phyloP scores from a whole-genome alignment of 2,888 invertebrate species.

The Hyposoter dolosus region DNA sequence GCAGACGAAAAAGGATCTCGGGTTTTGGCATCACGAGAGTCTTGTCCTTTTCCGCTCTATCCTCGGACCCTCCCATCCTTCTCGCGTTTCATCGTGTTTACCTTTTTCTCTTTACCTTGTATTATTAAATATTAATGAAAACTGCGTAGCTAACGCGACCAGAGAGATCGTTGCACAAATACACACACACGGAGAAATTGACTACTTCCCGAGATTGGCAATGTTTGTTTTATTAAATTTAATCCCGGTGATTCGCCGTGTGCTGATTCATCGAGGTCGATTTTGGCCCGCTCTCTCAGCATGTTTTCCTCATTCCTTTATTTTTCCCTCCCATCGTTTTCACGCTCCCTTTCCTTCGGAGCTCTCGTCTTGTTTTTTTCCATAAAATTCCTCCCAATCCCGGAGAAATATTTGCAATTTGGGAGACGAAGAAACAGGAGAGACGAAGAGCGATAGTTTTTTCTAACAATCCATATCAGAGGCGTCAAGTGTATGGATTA shows the following conservation, averaged over 20 bases:
- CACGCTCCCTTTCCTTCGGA: constrained; percentile 12
- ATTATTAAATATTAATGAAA: constrained; percentile 79
- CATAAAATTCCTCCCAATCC: constrained; percentile 37
- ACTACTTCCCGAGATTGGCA: constrained; percentile 78
- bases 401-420: constrained; percentile 14
- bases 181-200: constrained; percentile 15
- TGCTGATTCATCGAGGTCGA: constrained; percentile 73
- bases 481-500: background rate
- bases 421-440: background rate
- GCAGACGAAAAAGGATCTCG: background rate
- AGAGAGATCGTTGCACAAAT: constrained; percentile 5
- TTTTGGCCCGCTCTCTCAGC: constrained; percentile 39
- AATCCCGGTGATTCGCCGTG: constrained; percentile 72
- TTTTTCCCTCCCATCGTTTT: constrained; percentile 28
- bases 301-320: constrained; percentile 43
- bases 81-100: constrained; percentile 47
- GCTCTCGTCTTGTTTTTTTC: background rate
- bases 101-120: constrained; percentile 53
- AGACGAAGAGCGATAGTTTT: constrained; percentile 4
- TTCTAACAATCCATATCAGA: background rate
- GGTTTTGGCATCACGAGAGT: background rate
- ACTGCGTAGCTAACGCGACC: constrained; percentile 37
- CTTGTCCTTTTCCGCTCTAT: background rate
- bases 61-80: background rate
- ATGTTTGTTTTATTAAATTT: constrained; percentile 80